Percentiles rank a stretch among this genome's conserved stretches.
Evolutionary conservation across 1,140 invertebrate species (phyloP).

Genomic region (Anagrus nilaparvatae): DNA sequence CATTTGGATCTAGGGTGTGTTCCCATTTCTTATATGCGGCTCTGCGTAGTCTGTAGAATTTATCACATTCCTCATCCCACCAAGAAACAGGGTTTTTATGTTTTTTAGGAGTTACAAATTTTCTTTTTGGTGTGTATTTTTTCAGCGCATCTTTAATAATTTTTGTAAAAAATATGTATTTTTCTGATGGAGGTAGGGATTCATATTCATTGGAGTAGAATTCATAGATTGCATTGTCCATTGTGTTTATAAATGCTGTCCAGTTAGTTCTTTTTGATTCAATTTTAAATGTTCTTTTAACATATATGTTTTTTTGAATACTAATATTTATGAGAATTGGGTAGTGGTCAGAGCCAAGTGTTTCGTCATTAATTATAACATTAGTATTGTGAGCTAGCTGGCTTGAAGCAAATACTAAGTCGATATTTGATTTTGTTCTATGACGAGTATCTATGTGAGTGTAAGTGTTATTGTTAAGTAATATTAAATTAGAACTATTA

Average conservation of each 20-base stretch:
- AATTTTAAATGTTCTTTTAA: constrained; percentile 5
- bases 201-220: background rate
- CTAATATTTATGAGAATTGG: constrained; percentile 21
- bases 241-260: no score
- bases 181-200: background rate
- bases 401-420: constrained; percentile 15
- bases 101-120: background rate
- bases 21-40: background rate
- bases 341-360: constrained; percentile 26
- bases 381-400: constrained; percentile 18
- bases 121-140: constrained; percentile 1
- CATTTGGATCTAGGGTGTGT: background rate
- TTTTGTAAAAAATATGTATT: constrained; percentile 1
- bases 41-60: background rate
- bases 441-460: background rate
- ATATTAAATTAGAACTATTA: background rate
- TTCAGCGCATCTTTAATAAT: background rate
- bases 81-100: background rate
- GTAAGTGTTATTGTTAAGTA: background rate
- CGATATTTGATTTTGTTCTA: background rate
- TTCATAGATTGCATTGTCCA: no score
- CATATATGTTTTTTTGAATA: constrained; percentile 15
- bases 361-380: constrained; percentile 20
- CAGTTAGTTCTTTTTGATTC: constrained; percentile 3
- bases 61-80: constrained; percentile 1